These are phyloP conservation scores for Drosophila putrida DNA, from an alignment of 2,888 invertebrate species.

Conservation along the genomic window DNA sequence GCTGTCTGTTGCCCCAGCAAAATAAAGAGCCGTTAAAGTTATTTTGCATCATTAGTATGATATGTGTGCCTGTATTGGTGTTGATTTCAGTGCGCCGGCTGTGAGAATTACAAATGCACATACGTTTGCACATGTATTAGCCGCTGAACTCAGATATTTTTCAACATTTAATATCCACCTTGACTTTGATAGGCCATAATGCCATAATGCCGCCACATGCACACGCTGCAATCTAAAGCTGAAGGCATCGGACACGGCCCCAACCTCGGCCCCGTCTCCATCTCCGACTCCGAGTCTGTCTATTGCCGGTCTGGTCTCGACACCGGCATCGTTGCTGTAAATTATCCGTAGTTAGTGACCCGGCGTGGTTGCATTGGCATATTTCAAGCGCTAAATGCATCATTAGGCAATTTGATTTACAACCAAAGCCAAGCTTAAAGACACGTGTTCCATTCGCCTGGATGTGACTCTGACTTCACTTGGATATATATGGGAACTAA, in stretches of 20 bases:
- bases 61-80: slow-evolving; percentile 70
- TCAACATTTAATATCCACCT: slow-evolving; percentile 77
- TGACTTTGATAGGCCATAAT: slow-evolving; percentile 79
- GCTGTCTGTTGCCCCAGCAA: slow-evolving; percentile 7
- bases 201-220: slow-evolving; percentile 63
- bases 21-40: slow-evolving; percentile 79
- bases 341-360: slow-evolving; percentile 79
- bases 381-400: slow-evolving; percentile 80
- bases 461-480: slow-evolving; percentile 15
- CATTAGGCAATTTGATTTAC: slow-evolving; percentile 79
- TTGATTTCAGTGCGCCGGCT: slow-evolving; percentile 69
- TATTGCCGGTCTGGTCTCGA: slow-evolving; percentile 18
- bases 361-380: slow-evolving; percentile 78
- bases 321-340: slow-evolving; percentile 50
- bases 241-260: slow-evolving; percentile 19
- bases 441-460: slow-evolving; percentile 59
- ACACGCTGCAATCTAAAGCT: slow-evolving; percentile 41
- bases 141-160: slow-evolving; percentile 63
- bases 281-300: not conserved
- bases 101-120: slow-evolving; percentile 70
- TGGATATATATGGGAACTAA: slow-evolving; percentile 1
- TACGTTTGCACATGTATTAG: slow-evolving; percentile 8
- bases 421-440: slow-evolving; percentile 40
- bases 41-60: slow-evolving; percentile 84
- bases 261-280: not conserved